Evolutionary conservation across 2,113 vertebrate genomes (phyloP).

Genomic region (Phalacrocorax pelagicus): DNA sequence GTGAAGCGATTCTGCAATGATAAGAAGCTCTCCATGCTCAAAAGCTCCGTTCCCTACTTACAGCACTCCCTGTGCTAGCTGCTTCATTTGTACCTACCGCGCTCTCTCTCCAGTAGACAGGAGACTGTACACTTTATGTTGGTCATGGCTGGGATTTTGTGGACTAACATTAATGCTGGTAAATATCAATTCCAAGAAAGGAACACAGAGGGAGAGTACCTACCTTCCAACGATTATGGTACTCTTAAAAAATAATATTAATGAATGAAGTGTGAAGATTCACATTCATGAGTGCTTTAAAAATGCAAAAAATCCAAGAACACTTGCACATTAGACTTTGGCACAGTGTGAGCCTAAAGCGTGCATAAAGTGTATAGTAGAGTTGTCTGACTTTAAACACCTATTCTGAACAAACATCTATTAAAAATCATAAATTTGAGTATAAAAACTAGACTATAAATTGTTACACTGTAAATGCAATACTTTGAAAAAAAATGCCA

Average conservation of each 20-base stretch:
- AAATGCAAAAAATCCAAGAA: constrained; percentile 8
- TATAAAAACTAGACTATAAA: constrained; percentile 76
- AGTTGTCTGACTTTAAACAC: constrained; percentile 19
- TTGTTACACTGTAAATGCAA: constrained; percentile 69
- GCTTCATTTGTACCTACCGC: neutral
- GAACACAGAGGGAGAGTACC: neutral
- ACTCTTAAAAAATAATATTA: constrained; percentile 1
- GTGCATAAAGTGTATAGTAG: neutral
- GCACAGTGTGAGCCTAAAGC: constrained; percentile 66
- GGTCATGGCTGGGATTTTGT: neutral
- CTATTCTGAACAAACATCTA: constrained; percentile 59
- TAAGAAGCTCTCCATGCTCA: neutral
- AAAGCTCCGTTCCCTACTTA: neutral
- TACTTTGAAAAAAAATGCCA: constrained; percentile 66
- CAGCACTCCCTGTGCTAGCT: neutral
- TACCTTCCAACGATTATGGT: neutral
- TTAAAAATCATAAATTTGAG: constrained; percentile 61
- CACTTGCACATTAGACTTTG: constrained; percentile 54
- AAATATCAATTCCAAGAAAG: neutral
- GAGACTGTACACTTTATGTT: neutral
- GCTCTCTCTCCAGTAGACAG: neutral
- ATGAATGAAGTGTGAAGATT: constrained; percentile 41
- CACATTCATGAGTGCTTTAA: constrained; percentile 61
- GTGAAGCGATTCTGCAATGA: neutral
- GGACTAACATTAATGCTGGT: neutral